Base-by-base conservation (phyloP, 2,888 invertebrate genomes). In the Melolontha melolontha region DNA sequence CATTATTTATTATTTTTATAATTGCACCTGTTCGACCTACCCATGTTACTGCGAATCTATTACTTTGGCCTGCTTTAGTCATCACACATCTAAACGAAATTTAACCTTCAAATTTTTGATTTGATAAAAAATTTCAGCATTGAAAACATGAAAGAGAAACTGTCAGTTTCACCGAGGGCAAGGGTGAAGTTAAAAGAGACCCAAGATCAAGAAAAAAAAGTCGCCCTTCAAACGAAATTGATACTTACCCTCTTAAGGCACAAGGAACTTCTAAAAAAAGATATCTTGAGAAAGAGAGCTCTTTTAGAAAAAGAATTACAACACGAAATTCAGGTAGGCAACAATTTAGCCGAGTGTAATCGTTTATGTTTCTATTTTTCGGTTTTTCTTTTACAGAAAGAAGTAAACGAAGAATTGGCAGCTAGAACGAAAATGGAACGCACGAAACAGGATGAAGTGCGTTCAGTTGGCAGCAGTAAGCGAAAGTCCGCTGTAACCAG, bases 221-320 rank as follows among this genome's bases (percentile, higher is more conserved):
- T 85, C 74, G 85, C 85, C 77, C 88, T 82, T 74, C 86, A 83
- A 80, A 88, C 86, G 10, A 87, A 88, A 74, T 87, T 93, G 71
- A 91, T 93, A 80, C 90, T 92, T 79, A 85, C 92, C 42, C 86
- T 96, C 17, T 91, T 92, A 81, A 90, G 94, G 76, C 96, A 97
- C 77, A 97, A 96, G 80, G 97, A 97, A 81, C 85, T 92, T 75
- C 88, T 98, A 54, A 96, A 96, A 82, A 96, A 95, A 79, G 96
- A 96, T 78, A 97, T 97, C 72, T 88, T 96, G 71, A 92, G 95
- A 78, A 97, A 97, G 80, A 87, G 97, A 73, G 93, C 93, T 1
- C 84, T 95, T 12, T 88, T 97, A 66, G 96, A 96, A 79, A 93
- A 94, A 76, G 95, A 95, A 81, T 86, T 97, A 67, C 94, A 95